A percentile compares a stretch with the other conserved stretches of the same genome.
These are phyloP conservation scores for Palloptera scutellata DNA, from an alignment of 2,888 invertebrate genomes.

Conservation along the genomic window DNA sequence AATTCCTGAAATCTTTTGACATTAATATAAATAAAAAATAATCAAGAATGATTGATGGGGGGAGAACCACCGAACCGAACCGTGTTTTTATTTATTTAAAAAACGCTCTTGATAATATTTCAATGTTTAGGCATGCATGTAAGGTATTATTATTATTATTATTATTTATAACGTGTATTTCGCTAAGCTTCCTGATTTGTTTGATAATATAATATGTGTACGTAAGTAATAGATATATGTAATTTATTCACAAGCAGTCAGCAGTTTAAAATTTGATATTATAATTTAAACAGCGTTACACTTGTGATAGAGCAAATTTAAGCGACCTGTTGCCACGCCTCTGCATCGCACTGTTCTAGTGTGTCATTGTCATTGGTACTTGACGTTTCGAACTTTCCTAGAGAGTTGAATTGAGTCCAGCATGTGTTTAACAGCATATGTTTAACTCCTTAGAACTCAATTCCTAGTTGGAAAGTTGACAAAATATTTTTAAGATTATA, in stretches of 20 bases:
- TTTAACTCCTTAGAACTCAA: slow-evolving; percentile 30
- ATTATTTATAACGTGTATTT: too few species aligned
- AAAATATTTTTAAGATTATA: slow-evolving; percentile 28
- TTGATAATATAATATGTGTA: too few species aligned
- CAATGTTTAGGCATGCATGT: too few species aligned
- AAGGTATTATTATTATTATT: too few species aligned
- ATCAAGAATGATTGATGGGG: too few species aligned
- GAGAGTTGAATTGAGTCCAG: slow-evolving; percentile 54
- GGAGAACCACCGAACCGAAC: too few species aligned
- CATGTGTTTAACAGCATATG: slow-evolving; percentile 15
- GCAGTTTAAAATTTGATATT: slow-evolving; percentile 50
- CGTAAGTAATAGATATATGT: too few species aligned
- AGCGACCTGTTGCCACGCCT: slow-evolving; percentile 13
- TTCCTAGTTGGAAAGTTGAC: slow-evolving; percentile 59
- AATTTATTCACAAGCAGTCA: slow-evolving; percentile 57
- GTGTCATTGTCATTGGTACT: slow-evolving; percentile 40
- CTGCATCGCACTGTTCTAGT: slow-evolving; percentile 54
- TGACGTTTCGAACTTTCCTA: slow-evolving; percentile 51
- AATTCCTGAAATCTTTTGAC: too few species aligned
- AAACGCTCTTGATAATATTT: too few species aligned
- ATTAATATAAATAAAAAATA: too few species aligned
- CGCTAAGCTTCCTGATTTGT: too few species aligned
- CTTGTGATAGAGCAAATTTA: slow-evolving; percentile 56
- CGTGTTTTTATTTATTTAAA: too few species aligned
- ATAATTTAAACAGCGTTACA: slow-evolving; percentile 57